These are phyloP conservation scores for Scolopax rusticola DNA, from an alignment of 2,797 vertebrate species.

Conservation along the genomic window DNA sequence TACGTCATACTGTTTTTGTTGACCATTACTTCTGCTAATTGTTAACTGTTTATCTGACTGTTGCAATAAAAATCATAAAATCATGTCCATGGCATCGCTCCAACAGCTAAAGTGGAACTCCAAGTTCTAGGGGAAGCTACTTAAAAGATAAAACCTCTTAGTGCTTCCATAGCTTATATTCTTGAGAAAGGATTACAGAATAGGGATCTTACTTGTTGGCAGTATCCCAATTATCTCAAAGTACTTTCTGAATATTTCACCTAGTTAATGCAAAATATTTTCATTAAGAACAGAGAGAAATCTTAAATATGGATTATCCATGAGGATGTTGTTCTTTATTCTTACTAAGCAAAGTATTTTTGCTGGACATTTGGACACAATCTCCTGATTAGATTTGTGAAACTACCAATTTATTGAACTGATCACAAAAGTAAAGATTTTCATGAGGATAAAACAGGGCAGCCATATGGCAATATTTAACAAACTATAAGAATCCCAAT, in stretches of 20 bases:
- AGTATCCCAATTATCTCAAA: background rate
- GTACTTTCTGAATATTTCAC: background rate
- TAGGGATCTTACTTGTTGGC: background rate
- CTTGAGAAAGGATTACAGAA: background rate
- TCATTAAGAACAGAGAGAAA: background rate
- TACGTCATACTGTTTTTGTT: background rate
- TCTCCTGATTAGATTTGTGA: background rate
- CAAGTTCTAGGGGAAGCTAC: background rate
- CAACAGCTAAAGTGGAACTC: conserved; percentile 2
- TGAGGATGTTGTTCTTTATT: background rate
- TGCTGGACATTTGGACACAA: background rate
- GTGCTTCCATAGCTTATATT: background rate
- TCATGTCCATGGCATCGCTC: background rate
- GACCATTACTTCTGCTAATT: background rate
- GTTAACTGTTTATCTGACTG: background rate
- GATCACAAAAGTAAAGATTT: background rate
- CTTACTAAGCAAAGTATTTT: background rate
- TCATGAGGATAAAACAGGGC: background rate
- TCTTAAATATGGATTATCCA: background rate
- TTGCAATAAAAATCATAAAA: background rate
- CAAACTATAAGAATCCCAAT: background rate
- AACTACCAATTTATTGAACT: background rate
- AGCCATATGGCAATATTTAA: background rate
- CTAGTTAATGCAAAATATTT: background rate
- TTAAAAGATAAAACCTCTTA: conserved; percentile 22